These are phyloP conservation scores for Charaxes varanes DNA, from an alignment of 1,140 invertebrate species.

Conservation along the genomic window DNA sequence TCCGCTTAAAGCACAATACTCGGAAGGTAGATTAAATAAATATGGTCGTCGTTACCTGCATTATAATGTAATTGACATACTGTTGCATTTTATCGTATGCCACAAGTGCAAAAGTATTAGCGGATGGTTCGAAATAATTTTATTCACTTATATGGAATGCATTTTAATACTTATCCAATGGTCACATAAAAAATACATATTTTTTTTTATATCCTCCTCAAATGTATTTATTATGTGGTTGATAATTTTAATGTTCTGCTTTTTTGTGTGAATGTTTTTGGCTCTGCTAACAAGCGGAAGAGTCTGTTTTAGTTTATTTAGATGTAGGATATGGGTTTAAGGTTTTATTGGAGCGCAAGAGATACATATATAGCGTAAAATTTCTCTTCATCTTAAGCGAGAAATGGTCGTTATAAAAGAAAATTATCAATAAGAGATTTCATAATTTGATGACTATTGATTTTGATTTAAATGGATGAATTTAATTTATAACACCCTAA, in stretches of 20 bases:
- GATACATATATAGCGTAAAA: background rate
- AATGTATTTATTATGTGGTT: background rate
- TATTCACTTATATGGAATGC: background rate
- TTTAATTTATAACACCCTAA: no score
- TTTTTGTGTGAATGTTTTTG: background rate
- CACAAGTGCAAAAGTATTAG: conserved; percentile 1
- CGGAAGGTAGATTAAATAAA: no score
- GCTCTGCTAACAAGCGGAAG: background rate
- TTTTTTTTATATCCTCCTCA: background rate
- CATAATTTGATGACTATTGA: no score
- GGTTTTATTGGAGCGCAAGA: background rate
- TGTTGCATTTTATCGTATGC: conserved; percentile 1
- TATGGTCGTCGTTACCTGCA: background rate
- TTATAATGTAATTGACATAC: conserved; percentile 3
- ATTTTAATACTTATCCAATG: background rate
- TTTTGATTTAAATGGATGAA: no score
- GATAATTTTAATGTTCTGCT: background rate
- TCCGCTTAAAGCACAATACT: no score
- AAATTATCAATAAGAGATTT: no score
- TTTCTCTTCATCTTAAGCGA: no score
- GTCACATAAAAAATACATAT: background rate
- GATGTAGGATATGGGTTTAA: background rate
- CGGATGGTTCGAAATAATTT: background rate
- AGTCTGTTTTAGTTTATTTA: background rate
- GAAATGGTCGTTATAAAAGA: no score